Percentiles rank a stretch among this genome's conserved stretches.
Evolutionary conservation across 2,797 vertebrate species (phyloP).

Genomic region (Acomys russatus): DNA sequence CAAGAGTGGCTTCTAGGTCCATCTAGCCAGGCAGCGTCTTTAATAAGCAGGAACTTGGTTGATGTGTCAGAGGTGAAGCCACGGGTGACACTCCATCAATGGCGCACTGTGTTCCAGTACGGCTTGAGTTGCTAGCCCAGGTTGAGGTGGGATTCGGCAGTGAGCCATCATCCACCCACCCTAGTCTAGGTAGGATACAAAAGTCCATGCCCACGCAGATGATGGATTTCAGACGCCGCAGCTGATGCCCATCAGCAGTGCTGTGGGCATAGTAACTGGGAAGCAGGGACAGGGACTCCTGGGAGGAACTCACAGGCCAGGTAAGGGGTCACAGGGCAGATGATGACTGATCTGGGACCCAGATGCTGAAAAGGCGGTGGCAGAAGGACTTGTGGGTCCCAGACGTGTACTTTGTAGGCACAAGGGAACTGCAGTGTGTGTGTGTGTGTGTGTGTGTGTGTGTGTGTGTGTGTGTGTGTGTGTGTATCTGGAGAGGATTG

Average conservation of each 20-base stretch:
- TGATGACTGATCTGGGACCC: background rate
- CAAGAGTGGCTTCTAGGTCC: background rate
- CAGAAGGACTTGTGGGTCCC: background rate
- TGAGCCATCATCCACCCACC: background rate
- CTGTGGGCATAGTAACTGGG: background rate
- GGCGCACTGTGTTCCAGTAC: background rate
- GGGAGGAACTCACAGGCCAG: background rate
- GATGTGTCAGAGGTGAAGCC: background rate
- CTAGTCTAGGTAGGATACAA: background rate
- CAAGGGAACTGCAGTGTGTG: background rate
- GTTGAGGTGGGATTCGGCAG: background rate
- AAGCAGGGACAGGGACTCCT: background rate
- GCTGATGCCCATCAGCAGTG: background rate
- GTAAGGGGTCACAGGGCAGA: background rate
- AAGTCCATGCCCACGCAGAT: background rate
- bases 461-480: too few relatives aligned
- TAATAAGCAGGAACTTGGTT: background rate
- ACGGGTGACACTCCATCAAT: background rate
- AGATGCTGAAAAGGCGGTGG: too few relatives aligned
- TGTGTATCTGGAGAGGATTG: background rate
- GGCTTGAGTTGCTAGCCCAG: background rate
- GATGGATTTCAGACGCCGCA: background rate
- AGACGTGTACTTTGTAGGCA: background rate
- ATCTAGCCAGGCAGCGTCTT: background rate
- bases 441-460: too few relatives aligned